These are phyloP conservation scores for Potamarius usumacintae DNA, from an alignment of 2,113 vertebrate genomes.

Conservation along the genomic window DNA sequence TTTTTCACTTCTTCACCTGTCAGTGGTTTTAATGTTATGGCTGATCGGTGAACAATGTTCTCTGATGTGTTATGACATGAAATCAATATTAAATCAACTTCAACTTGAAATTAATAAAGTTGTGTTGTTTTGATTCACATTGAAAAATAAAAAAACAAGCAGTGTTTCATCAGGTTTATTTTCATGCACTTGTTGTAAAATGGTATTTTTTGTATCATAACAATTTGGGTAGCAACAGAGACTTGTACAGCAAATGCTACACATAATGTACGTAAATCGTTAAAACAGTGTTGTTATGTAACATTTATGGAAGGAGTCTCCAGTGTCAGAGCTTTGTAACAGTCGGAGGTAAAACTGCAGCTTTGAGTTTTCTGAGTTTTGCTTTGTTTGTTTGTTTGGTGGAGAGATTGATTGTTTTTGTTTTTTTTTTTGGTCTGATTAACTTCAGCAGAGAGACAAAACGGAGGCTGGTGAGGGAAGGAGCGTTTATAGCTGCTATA, in stretches of 20 bases:
- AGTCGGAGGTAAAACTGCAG: not conserved
- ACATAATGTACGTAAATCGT: not conserved
- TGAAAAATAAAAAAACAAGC: not conserved
- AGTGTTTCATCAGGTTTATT: not conserved
- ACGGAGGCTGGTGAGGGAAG: not conserved
- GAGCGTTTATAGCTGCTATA: not conserved
- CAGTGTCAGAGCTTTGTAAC: not conserved
- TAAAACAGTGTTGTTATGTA: not conserved
- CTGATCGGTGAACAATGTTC: too few relatives aligned
- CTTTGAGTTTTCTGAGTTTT: not conserved
- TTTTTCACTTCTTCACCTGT: too few relatives aligned
- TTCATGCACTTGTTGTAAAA: not conserved
- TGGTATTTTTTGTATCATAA: not conserved
- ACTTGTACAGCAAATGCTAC: not conserved
- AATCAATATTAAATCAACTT: not conserved
- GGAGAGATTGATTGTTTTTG: too few relatives aligned
- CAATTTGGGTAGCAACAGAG: not conserved
- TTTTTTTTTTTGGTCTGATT: too few relatives aligned
- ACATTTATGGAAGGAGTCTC: constrained; percentile 1
- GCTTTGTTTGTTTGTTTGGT: not conserved
- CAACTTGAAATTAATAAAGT: not conserved
- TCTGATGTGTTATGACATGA: not conserved
- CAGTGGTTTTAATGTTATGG: too few relatives aligned
- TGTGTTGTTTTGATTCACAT: not conserved
- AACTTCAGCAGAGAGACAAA: not conserved